Percentiles rank a stretch among this genome's conserved stretches.
phyloP scores from a whole-genome alignment of 2,888 invertebrate species.

The Aleiodes leptofemur region DNA sequence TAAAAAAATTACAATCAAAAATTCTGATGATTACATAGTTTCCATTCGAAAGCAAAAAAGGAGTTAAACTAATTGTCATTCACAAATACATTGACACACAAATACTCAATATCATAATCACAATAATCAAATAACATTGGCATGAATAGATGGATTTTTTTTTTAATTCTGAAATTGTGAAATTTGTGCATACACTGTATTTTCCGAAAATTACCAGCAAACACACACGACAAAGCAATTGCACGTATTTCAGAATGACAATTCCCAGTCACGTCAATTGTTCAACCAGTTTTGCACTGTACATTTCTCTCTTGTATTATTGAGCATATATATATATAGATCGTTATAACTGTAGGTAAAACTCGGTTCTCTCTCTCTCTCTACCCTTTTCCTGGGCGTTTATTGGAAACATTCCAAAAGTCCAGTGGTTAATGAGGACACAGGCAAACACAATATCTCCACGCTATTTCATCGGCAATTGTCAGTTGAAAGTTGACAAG shows the following conservation, averaged over 20 bases:
- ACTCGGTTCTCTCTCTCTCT: not conserved
- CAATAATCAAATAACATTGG: not conserved
- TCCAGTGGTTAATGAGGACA: slow-evolving; percentile 13
- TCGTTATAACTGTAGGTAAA: not conserved
- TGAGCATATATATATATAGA: too few relatives aligned
- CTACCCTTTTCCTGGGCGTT: too few relatives aligned
- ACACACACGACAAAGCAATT: not conserved
- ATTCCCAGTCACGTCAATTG: slow-evolving; percentile 12
- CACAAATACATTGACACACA: not conserved
- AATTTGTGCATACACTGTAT: too few relatives aligned
- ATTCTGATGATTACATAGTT: too few relatives aligned
- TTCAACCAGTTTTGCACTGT: slow-evolving; percentile 1
- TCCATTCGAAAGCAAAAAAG: too few relatives aligned
- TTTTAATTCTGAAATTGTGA: not conserved
- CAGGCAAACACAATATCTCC: not conserved
- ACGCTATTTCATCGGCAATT: not conserved
- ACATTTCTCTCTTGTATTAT: too few relatives aligned
- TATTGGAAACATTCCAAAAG: slow-evolving; percentile 10
- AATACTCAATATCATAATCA: slow-evolving; percentile 23
- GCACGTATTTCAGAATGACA: not conserved
- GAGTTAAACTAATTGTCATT: too few relatives aligned
- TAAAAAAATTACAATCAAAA: too few relatives aligned
- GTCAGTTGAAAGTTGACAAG: slow-evolving; percentile 28
- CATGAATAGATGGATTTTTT: not conserved
- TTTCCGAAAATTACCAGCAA: slow-evolving; percentile 3